A percentile compares a stretch with the other conserved stretches of the same genome.
Evolutionary conservation across 2,888 invertebrate species (phyloP).

Genomic region (Malachius bipustulatus): DNA sequence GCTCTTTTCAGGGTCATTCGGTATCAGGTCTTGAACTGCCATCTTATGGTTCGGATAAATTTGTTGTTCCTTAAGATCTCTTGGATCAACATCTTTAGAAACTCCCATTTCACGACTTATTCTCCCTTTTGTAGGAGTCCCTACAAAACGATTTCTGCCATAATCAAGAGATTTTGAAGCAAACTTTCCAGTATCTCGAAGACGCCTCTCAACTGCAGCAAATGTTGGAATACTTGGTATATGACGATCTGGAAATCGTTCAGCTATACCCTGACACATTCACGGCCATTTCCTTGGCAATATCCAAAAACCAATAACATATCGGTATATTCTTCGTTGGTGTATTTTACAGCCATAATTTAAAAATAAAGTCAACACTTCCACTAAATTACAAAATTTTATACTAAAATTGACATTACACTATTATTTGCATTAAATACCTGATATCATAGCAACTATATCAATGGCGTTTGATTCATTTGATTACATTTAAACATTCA

Average conservation of each 20-base stretch:
- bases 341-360: too few relatives aligned
- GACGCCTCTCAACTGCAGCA: conserved; percentile 1
- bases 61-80: not conserved
- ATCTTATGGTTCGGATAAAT: not conserved
- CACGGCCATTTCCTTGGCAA: conserved; percentile 1
- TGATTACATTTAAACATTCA: too few relatives aligned
- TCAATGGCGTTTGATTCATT: too few relatives aligned
- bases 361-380: too few relatives aligned
- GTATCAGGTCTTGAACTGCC: conserved; percentile 1
- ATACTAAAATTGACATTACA: too few relatives aligned
- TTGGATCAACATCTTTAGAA: not conserved
- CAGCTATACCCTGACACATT: not conserved
- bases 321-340: too few relatives aligned
- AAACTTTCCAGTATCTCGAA: not conserved
- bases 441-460: too few relatives aligned
- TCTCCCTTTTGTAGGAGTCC: not conserved
- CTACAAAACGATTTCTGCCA: not conserved
- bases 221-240: conserved; percentile 1
- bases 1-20: not conserved
- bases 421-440: too few relatives aligned
- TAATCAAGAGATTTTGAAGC: not conserved
- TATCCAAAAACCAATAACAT: too few relatives aligned
- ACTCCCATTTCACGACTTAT: not conserved
- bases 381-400: too few relatives aligned
- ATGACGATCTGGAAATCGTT: not conserved